These are phyloP conservation scores for Anas bernieri DNA, from an alignment of 2,797 vertebrate genomes.

Conservation along the genomic window DNA sequence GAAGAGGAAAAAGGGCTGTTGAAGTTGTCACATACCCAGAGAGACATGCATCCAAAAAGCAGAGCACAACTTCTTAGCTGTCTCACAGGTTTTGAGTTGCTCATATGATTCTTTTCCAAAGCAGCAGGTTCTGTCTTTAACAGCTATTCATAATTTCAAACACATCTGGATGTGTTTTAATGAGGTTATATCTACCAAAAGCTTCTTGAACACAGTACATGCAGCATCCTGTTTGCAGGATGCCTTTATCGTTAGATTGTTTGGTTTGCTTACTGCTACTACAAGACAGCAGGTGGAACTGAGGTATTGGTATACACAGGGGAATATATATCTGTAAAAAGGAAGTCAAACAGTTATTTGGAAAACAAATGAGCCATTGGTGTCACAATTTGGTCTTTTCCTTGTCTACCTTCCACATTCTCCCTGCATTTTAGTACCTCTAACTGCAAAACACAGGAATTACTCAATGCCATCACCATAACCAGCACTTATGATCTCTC, in stretches of 20 bases:
- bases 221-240: background rate
- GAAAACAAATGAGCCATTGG: background rate
- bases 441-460: background rate
- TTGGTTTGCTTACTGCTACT: background rate
- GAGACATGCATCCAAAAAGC: background rate
- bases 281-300: background rate
- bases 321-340: background rate
- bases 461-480: background rate
- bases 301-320: background rate
- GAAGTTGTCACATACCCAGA: background rate
- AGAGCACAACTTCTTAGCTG: background rate
- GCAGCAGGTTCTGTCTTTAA: background rate
- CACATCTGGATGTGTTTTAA: background rate
- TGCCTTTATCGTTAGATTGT: background rate
- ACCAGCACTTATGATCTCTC: background rate
- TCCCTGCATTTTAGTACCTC: background rate
- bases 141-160: background rate
- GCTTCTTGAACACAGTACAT: background rate
- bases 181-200: background rate
- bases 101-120: background rate
- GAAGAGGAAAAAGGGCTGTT: background rate
- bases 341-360: background rate
- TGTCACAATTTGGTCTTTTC: background rate
- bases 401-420: background rate
- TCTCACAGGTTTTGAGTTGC: background rate